Percentiles rank a stretch among this genome's conserved stretches.
Evolutionary conservation across 2,888 invertebrate genomes (phyloP).

Genomic region (Neocrepidodera transversa): DNA sequence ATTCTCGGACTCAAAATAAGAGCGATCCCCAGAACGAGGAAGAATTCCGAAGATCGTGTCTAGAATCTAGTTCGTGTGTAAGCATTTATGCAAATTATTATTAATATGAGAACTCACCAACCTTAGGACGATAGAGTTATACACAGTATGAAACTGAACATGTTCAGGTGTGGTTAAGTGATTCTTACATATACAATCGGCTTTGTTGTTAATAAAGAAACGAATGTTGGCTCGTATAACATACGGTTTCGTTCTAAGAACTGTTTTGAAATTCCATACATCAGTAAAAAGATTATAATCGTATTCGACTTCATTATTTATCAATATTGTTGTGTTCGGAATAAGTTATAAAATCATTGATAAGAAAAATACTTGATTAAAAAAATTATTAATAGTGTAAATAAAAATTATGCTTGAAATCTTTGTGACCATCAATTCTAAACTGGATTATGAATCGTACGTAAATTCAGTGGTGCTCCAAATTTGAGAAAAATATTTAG

Average conservation of each 20-base stretch:
- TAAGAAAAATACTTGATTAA: too few species aligned
- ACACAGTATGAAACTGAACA: constrained; percentile 18
- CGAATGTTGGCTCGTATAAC: constrained; percentile 13
- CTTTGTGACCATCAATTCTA: too few species aligned
- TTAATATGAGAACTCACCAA: constrained; percentile 32
- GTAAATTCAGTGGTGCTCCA: too few species aligned
- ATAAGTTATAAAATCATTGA: background rate
- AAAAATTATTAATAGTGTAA: too few species aligned
- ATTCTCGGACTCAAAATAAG: too few species aligned
- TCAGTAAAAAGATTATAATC: constrained; percentile 25
- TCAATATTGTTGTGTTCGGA: constrained; percentile 3
- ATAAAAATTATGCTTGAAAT: too few species aligned
- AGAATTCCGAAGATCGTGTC: background rate
- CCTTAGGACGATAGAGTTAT: constrained; percentile 22
- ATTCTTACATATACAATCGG: constrained; percentile 29
- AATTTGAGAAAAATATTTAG: too few species aligned
- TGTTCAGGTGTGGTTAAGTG: constrained; percentile 33
- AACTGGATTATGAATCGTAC: too few species aligned
- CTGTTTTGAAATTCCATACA: constrained; percentile 26
- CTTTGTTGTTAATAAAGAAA: constrained; percentile 23
- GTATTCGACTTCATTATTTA: constrained; percentile 13
- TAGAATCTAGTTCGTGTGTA: constrained; percentile 31
- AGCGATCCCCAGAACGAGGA: too few species aligned
- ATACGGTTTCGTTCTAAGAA: constrained; percentile 22
- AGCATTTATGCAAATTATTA: constrained; percentile 36